Evolutionary conservation across 2,113 vertebrate genomes (phyloP).

Genomic region (Panthera uncia): DNA sequence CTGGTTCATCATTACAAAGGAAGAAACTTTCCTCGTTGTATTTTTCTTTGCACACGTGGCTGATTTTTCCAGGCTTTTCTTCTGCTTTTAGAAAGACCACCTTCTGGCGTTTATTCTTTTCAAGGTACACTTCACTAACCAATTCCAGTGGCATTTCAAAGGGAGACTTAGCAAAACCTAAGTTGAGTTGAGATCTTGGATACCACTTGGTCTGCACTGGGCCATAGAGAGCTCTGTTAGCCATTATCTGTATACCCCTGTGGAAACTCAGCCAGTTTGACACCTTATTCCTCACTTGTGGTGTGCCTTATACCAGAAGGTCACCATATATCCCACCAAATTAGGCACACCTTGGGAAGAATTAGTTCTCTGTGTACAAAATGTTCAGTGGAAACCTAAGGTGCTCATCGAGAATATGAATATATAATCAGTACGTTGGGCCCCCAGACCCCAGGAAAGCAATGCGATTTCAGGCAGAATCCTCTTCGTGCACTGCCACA

Average conservation of each 20-base stretch:
- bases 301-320: background rate
- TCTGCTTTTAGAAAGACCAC: constrained; percentile 39
- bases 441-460: background rate
- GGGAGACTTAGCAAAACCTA: background rate
- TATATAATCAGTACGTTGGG: background rate
- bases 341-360: background rate
- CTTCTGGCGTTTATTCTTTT: constrained; percentile 42
- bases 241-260: background rate
- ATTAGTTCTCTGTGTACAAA: constrained; percentile 34
- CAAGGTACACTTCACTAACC: background rate
- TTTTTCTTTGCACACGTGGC: constrained; percentile 39
- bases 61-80: constrained; percentile 32
- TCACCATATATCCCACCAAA: constrained; percentile 9
- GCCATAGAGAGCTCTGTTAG: background rate
- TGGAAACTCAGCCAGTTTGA: background rate
- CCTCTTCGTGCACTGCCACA: background rate
- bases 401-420: constrained; percentile 29
- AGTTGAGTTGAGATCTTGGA: background rate
- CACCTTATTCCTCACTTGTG: background rate
- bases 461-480: background rate
- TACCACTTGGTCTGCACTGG: background rate
- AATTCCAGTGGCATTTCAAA: constrained; percentile 17
- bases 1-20: background rate
- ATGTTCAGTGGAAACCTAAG: background rate
- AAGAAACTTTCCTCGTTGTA: background rate